These are phyloP conservation scores for Melieria picta DNA, from an alignment of 2,888 invertebrate species.

Conservation along the genomic window DNA sequence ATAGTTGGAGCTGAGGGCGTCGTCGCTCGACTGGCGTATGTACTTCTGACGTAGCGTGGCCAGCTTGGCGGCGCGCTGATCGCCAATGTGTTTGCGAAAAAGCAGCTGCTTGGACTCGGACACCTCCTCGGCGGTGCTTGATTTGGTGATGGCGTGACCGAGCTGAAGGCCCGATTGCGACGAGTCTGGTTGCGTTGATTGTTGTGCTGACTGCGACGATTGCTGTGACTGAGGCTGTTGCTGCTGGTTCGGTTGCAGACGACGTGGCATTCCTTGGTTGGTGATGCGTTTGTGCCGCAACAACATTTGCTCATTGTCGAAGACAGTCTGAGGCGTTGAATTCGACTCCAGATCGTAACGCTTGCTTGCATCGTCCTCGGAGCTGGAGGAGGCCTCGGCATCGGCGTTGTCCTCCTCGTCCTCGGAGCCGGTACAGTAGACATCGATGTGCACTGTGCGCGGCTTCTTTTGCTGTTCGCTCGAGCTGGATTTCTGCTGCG, in stretches of 20 bases:
- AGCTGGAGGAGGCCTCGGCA: constrained; percentile 52
- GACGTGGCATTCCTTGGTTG: constrained; percentile 67
- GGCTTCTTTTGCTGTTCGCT: constrained; percentile 62
- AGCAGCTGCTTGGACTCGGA: constrained; percentile 65
- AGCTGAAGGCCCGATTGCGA: constrained; percentile 47
- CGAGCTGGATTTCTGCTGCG: constrained; percentile 33
- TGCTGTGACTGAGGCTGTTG: constrained; percentile 35
- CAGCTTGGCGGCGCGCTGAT: constrained; percentile 60
- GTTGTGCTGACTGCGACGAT: constrained; percentile 22
- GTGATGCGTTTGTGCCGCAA: constrained; percentile 70
- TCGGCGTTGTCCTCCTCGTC: constrained; percentile 62
- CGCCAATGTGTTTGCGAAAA: constrained; percentile 66
- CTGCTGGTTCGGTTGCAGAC: constrained; percentile 46
- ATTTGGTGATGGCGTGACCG: constrained; percentile 64
- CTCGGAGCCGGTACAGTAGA: constrained; percentile 77
- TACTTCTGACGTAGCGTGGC: constrained; percentile 61
- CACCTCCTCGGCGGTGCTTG: constrained; percentile 64
- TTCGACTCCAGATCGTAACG: constrained; percentile 65
- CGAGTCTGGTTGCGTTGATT: constrained; percentile 1
- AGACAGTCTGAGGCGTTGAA: constrained; percentile 73
- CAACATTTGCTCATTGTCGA: constrained; percentile 71
- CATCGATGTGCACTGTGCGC: constrained; percentile 79
- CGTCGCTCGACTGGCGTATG: constrained; percentile 66
- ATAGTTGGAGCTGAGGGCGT: constrained; percentile 71
- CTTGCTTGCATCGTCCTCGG: constrained; percentile 48